Percentiles rank a stretch among this genome's conserved stretches.
Evolutionary conservation across 2,797 vertebrate genomes (phyloP).

Genomic region (Phyllotis vaccarum): DNA sequence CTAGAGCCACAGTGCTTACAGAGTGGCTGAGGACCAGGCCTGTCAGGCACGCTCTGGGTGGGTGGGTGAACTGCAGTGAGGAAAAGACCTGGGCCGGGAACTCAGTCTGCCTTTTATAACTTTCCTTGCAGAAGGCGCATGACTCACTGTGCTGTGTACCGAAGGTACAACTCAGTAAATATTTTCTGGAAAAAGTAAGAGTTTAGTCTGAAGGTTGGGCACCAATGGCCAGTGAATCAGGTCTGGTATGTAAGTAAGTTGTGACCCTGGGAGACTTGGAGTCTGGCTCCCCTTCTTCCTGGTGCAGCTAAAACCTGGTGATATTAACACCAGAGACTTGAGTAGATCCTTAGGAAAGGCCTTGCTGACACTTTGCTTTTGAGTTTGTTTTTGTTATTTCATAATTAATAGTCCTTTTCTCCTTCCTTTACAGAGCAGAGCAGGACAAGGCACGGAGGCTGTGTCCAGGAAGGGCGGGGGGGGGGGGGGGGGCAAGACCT

Average conservation of each 20-base stretch:
- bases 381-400: background rate
- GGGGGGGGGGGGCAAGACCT: too few species aligned
- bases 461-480: background rate
- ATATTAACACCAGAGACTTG: background rate
- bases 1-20: background rate
- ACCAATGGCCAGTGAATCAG: background rate
- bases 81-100: too few species aligned
- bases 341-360: background rate
- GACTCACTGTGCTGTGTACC: background rate
- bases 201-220: background rate
- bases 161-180: background rate
- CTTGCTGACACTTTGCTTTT: background rate
- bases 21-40: background rate
- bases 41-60: too few species aligned
- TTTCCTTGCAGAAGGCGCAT: background rate
- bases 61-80: background rate
- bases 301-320: background rate
- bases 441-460: background rate
- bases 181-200: background rate
- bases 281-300: background rate
- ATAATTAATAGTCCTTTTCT: background rate
- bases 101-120: background rate
- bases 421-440: background rate
- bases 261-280: background rate
- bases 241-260: background rate